Evolutionary conservation across 1,140 invertebrate species (phyloP).

Genomic region (Apis cerana): DNA sequence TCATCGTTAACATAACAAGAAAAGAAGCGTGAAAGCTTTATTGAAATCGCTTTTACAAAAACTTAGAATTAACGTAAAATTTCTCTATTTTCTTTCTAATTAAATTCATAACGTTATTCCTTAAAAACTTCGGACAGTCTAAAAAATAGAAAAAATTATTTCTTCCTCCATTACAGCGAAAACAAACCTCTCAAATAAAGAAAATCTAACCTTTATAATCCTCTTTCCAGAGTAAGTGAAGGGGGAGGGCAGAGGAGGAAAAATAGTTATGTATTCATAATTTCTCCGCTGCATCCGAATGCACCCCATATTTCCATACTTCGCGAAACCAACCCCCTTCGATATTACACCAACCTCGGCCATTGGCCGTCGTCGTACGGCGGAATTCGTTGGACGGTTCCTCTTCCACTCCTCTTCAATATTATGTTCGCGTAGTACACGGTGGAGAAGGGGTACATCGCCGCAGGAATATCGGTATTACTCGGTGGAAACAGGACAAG

Average conservation of each 20-base stretch:
- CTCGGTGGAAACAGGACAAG: conserved; percentile 34
- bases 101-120: too few species aligned
- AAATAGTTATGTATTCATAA: conserved; percentile 14
- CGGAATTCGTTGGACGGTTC: conserved; percentile 39
- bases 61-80: too few species aligned
- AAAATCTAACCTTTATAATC: neutral
- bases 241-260: too few species aligned
- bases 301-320: conserved; percentile 21
- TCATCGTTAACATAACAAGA: neutral
- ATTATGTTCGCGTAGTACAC: conserved; percentile 62
- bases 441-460: neutral
- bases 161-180: too few species aligned
- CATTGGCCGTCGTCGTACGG: conserved; percentile 14
- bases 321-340: conserved; percentile 17
- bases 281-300: neutral
- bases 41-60: too few species aligned
- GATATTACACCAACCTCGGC: neutral
- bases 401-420: conserved; percentile 49
- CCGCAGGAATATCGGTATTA: conserved; percentile 60
- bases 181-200: too few species aligned
- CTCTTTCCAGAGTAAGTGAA: too few species aligned
- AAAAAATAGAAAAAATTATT: too few species aligned
- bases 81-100: too few species aligned
- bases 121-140: too few species aligned
- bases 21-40: neutral